Evolutionary conservation across 1,140 invertebrate species (phyloP), one percentile per base, ranked within the genome.

Genomic region (Penaeus chinensis): DNA sequence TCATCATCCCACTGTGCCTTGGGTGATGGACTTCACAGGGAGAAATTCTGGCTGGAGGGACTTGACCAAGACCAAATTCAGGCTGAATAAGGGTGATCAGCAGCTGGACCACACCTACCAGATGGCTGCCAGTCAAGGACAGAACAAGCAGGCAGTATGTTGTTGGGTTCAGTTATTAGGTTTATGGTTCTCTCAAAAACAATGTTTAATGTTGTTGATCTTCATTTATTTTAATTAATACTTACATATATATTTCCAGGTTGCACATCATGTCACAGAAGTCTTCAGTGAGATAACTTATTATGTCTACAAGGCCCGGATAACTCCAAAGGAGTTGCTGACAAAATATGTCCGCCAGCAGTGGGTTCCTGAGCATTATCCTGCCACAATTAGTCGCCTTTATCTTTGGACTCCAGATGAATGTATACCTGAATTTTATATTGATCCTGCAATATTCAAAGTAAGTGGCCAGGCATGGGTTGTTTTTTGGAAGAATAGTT

Each of bases 301-400:
- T 92, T 99, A 98, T 92, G 97, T 99, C 3, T 99, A 99, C 92
- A 95, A 97, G 93, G 97, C 98, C 4, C 93, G 98, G 84, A 94
- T 94, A 93, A 97, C 96, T 77, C 95, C 95, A 80, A 96, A 96
- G 92, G 94, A 95, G 54, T 94, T 98, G 37, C 93, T 99, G 2
- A 99, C 98, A 91, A 96, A 96, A 91, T 95, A 99, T 92, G 98
- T 99, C 0, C 90, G 90, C 81, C 85, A 85, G 20, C 89, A 96
- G 90, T 99, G 97, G 97, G 97, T 98, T 60, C 98, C 98, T 1
- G 97, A 97, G 74, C 98, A 99, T 92, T 99, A 99, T 93, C 98
- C 98, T 0, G 95, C 94, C 24, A 97, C 96, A 22, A 97, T 99
- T 91, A 95, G 97, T 91, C 94, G 98, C 22, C 86, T 93, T 61